Conservation (phyloP, 2,797 vertebrate genomes). For the Dendrocincla tyrannina region DNA sequence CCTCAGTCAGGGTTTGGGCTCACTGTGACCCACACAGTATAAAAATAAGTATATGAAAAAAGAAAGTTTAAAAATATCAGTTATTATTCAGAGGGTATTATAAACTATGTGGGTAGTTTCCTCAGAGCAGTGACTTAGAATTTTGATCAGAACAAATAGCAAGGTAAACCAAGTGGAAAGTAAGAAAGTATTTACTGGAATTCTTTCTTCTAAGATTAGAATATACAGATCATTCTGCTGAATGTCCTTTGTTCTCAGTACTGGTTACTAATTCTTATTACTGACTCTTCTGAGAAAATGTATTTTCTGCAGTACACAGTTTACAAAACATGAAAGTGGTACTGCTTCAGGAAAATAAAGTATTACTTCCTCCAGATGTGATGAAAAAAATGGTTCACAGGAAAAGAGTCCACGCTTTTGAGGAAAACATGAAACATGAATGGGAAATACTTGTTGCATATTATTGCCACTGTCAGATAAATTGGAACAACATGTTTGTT, state of each 20-base stretch:
- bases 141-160: neutral
- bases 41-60: neutral
- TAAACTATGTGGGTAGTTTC: neutral
- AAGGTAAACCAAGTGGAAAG: neutral
- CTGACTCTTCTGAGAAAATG: neutral
- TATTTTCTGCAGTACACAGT: neutral
- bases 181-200: neutral
- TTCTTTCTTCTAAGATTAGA: neutral
- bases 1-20: neutral
- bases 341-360: neutral
- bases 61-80: neutral
- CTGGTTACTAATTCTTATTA: neutral
- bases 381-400: neutral
- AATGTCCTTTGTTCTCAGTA: neutral
- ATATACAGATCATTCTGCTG: neutral
- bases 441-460: neutral
- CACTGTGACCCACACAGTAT: neutral
- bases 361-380: conserved; percentile 1
- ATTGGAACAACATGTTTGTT: neutral
- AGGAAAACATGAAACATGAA: neutral
- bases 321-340: neutral
- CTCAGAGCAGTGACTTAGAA: neutral
- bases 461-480: neutral
- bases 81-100: neutral
- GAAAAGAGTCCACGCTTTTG: neutral